Base-by-base conservation (phyloP, 2,113 vertebrate species). In the Podarcis raffonei region DNA sequence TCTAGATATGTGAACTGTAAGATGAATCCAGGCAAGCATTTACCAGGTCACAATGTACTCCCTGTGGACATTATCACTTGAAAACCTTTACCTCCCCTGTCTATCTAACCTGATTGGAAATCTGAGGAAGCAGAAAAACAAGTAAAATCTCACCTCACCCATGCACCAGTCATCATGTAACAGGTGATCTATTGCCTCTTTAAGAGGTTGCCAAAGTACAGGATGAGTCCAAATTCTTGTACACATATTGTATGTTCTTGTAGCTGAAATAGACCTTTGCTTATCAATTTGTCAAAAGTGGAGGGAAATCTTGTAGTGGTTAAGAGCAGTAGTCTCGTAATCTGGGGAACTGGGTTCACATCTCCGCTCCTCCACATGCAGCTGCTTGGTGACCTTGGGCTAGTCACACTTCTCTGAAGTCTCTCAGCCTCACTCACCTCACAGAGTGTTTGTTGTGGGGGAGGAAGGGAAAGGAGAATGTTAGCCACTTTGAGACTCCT, bases 281-380 rank as follows among this genome's bases (percentile, higher is more conserved):
- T 0, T 53, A 9, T 11, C 4, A 0, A 35, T 66, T n/a, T 3
- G 32, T 68, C 15, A 18, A 8, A 69, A 32, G 22, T 15, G 0
- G 84, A 0, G 71, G 1, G 39, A 57, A 71, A 20, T 13, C 2
- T 23, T 62, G 27, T 62, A 42, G 39, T 42, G 39, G 39, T 42
- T 42, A 42, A 42, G 39, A 42, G 39, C 6, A 1, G 39, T 7
- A 42, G 39, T 1, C 39, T 42, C 39, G 39, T 42, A 42, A 42
- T 42, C 39, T 42, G 39, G 39, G 6, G 39, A 42, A 42, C 39
- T 6, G 1, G 39, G 39, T 42, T 42, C 39, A 1, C 39, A 7
- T 42, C 39, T 42, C 39, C 39, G 39, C 39, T 42, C 39, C 39
- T 42, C 6, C 39, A 42, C 39, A 42, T 42, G 39, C 39, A 42